Conservation (phyloP, 2,797 vertebrate species). For the Sitta carolinensis region DNA sequence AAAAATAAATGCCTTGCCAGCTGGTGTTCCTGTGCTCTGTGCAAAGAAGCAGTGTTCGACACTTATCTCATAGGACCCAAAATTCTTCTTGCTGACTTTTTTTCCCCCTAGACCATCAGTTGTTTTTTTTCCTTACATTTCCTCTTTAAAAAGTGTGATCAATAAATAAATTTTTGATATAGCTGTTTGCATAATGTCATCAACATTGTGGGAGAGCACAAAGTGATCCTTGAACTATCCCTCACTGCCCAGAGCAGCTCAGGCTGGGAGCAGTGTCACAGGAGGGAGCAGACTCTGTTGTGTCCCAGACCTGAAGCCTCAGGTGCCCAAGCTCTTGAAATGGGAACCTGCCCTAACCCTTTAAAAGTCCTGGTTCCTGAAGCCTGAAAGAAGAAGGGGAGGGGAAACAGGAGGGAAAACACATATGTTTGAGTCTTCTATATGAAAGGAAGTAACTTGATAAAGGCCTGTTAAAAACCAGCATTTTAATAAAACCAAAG, state of each 20-base stretch:
- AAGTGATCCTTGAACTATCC: not conserved
- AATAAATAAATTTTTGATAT: slow-evolving; percentile 16
- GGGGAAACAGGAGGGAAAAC: not conserved
- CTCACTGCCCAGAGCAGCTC: not conserved
- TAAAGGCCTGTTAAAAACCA: not conserved
- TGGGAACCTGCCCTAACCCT: not conserved
- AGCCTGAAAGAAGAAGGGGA: not conserved
- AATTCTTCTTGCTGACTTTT: slow-evolving; percentile 51
- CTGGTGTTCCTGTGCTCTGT: slow-evolving; percentile 62
- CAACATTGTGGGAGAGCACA: not conserved
- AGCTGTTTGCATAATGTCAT: slow-evolving; percentile 11
- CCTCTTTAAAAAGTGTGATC: slow-evolving; percentile 13
- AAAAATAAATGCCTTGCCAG: slow-evolving; percentile 65
- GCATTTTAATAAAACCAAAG: not conserved
- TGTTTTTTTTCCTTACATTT: slow-evolving; percentile 4
- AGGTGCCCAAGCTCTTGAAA: not conserved
- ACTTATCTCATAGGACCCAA: slow-evolving; percentile 64
- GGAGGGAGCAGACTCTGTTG: not conserved
- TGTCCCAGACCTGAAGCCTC: not conserved
- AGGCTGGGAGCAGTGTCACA: not conserved
- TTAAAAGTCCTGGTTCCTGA: not conserved
- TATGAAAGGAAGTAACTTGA: not conserved
- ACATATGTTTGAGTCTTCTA: not conserved
- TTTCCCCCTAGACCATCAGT: not conserved
- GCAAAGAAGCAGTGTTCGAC: slow-evolving; percentile 43